Evolutionary conservation across 2,797 vertebrate genomes (phyloP).

Genomic region (Borostomias antarcticus): DNA sequence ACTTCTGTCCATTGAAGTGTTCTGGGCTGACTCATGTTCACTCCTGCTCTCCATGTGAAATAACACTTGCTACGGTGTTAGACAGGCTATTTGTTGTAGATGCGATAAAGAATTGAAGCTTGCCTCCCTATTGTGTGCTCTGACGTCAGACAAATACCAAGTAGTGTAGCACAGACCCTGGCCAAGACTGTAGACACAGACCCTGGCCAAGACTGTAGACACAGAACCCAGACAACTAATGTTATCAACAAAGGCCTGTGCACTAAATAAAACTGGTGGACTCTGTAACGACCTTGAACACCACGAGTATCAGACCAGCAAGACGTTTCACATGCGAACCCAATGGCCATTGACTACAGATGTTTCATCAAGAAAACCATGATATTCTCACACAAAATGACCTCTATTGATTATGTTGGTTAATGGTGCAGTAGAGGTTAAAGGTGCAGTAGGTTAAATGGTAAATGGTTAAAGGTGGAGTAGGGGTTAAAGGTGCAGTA

Average conservation of each 20-base stretch:
- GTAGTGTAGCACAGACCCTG: no score
- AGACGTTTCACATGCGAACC: background rate
- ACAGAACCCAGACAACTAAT: background rate
- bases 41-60: no score
- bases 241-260: background rate
- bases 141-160: conserved; percentile 10
- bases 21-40: no score
- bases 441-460: no score
- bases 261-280: conserved; percentile 2
- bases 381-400: background rate
- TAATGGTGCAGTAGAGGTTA: no score
- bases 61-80: no score
- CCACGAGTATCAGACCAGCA: background rate
- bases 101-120: background rate
- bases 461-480: no score
- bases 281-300: background rate
- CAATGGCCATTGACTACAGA: background rate
- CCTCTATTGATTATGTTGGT: no score
- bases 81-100: background rate
- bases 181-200: no score
- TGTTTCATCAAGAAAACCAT: no score
- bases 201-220: background rate
- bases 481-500: no score
- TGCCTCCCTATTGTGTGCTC: background rate
- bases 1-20: no score